Base-by-base conservation (phyloP, 1,140 invertebrate genomes). In the Zophobas atratus region DNA sequence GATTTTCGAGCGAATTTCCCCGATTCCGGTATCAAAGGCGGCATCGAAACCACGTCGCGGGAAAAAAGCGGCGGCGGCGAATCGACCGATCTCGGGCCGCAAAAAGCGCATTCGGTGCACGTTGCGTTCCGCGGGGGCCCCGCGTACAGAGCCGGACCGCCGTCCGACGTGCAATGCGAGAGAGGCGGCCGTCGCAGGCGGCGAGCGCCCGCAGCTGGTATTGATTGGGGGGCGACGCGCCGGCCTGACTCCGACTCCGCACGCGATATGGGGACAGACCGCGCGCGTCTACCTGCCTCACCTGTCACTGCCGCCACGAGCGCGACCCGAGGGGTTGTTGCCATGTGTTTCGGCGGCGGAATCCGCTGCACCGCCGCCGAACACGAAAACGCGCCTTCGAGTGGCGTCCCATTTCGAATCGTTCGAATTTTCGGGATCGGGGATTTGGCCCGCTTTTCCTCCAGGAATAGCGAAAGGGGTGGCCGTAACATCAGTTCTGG, bases 211-310 rank as follows among this genome's bases (percentile, higher is more conserved):
- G 81, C 80, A 81, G 81, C 75, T 78, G 76, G 78, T 85, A 84
- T 85, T 82, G 84, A 85, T 85, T 84, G 79, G 72, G 79, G 75
- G 79, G 82, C 72, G 75, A 78, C 83, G 84, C 84, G 84, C 82
- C 84, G 80, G 80, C 77, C 78, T 81, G 84, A 82, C 84, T 83
- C 83, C 83, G 84, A 82, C 84, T 83, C 83, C 83, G 82, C 84
- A 85, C 83, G 84, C 84, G 83, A 85, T 80, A 6, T n/a, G 32
- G 57, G 57, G 38, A 53, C 33, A 46, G 43, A 49, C 80, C 70
- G 80, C 73, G 73, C 48, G 76, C 56, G 70, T 75, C 70, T 71
- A 60, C 67, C 71, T 67, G 73, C 34, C 76, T 75, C 63, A 78
- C 76, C 79, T 77, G 79, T 63, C 70, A 72, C 70, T 60, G 38